Percentiles rank a stretch among this genome's conserved stretches.
Evolutionary conservation across 2,797 vertebrate genomes (phyloP).

Genomic region (Cottoperca gobio): DNA sequence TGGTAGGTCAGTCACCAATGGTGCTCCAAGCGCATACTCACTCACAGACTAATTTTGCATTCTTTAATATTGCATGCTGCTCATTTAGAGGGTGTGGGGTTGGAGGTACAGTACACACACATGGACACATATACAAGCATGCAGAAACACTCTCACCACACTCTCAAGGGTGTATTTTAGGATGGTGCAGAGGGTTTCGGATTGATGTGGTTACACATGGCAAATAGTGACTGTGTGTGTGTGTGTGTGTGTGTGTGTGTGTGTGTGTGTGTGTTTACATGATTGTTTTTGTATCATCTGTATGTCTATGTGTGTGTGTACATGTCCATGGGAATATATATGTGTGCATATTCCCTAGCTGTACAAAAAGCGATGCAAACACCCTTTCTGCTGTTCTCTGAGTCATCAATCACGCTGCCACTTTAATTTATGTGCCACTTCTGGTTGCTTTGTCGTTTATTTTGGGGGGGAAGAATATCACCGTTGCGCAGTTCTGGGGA

Average conservation of each 20-base stretch:
- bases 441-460: slow-evolving; percentile 95
- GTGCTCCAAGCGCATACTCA: slow-evolving; percentile 64
- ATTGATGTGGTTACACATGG: slow-evolving; percentile 91
- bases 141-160: slow-evolving; percentile 48
- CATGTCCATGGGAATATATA: slow-evolving; percentile 25
- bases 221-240: slow-evolving; percentile 50
- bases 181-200: slow-evolving; percentile 74
- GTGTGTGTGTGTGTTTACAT: slow-evolving; percentile 28
- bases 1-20: slow-evolving; percentile 73
- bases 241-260: slow-evolving; percentile 25
- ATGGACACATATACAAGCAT: slow-evolving; percentile 44
- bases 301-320: slow-evolving; percentile 18
- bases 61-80: slow-evolving; percentile 97
- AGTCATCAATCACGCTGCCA: slow-evolving; percentile 95
- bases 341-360: slow-evolving; percentile 74
- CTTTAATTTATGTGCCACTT: slow-evolving; percentile 96
- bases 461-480: slow-evolving; percentile 92
- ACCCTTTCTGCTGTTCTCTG: slow-evolving; percentile 86
- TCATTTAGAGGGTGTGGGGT: slow-evolving; percentile 90
- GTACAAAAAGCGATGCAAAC: slow-evolving; percentile 88
- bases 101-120: slow-evolving; percentile 75
- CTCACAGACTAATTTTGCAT: slow-evolving; percentile 79
- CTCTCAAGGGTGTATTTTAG: slow-evolving; percentile 76
- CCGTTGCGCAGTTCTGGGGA: slow-evolving; percentile 87
- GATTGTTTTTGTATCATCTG: slow-evolving; percentile 40